Conservation (phyloP, 2,888 invertebrate species). For the Mellilla xanthometata region DNA sequence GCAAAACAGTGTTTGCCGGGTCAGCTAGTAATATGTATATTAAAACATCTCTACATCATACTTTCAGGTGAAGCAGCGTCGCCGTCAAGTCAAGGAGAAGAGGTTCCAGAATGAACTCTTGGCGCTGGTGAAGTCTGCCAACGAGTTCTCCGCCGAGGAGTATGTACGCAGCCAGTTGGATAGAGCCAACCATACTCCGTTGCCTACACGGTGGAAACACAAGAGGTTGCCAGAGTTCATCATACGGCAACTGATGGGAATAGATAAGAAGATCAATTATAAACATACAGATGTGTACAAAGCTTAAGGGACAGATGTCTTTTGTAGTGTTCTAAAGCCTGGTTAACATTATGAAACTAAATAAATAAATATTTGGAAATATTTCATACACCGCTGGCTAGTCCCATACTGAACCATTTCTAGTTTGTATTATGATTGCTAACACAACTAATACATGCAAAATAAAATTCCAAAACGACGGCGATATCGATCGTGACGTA, state of each 20-base stretch:
- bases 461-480: too few species aligned
- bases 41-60: background rate
- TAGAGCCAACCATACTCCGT: constrained; percentile 82
- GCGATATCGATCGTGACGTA: too few species aligned
- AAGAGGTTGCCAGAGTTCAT: constrained; percentile 85
- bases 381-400: too few species aligned
- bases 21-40: too few species aligned
- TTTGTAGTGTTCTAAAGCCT: too few species aligned
- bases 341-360: too few species aligned
- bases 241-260: constrained; percentile 85
- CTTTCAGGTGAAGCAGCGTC: constrained; percentile 84
- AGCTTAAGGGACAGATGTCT: constrained; percentile 45
- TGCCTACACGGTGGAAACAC: constrained; percentile 83
- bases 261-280: constrained; percentile 79
- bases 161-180: constrained; percentile 86
- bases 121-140: constrained; percentile 86
- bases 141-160: constrained; percentile 88
- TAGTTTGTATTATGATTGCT: too few species aligned
- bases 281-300: constrained; percentile 74
- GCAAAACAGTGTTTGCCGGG: too few species aligned
- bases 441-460: too few species aligned
- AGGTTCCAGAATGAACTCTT: constrained; percentile 88
- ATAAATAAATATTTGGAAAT: too few species aligned
- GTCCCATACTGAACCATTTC: too few species aligned
- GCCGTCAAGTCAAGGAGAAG: constrained; percentile 90